Conservation (phyloP, 2,797 vertebrate genomes). For the Tapirus indicus region DNA sequence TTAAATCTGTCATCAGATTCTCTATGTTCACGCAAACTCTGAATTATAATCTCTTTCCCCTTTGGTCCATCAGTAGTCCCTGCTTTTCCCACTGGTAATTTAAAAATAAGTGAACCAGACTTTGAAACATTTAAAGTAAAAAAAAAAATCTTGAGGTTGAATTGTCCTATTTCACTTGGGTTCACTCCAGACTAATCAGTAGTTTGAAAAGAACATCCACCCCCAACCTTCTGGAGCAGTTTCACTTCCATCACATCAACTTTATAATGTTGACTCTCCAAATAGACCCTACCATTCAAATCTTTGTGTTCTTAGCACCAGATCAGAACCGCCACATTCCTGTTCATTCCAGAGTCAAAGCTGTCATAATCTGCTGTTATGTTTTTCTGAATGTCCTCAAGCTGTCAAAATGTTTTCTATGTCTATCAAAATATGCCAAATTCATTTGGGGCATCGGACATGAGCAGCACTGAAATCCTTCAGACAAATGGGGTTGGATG, state of each 20-base stretch:
- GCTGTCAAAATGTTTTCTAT: constrained; percentile 74
- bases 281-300: neutral
- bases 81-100: constrained; percentile 51
- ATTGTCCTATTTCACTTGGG: neutral
- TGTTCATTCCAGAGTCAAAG: constrained; percentile 52
- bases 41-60: constrained; percentile 32
- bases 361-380: constrained; percentile 58
- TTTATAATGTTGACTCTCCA: neutral
- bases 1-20: neutral
- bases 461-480: constrained; percentile 23
- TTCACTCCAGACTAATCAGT: neutral
- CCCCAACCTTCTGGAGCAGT: neutral
- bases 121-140: constrained; percentile 10
- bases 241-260: neutral
- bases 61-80: neutral
- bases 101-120: constrained; percentile 17
- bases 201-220: neutral
- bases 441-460: constrained; percentile 30
- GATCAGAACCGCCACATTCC: constrained; percentile 51
- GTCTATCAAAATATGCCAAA: constrained; percentile 65
- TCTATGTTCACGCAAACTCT: neutral
- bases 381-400: constrained; percentile 65
- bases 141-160: neutral
- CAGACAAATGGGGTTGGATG: constrained; percentile 31
- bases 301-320: constrained; percentile 34